These are phyloP conservation scores for Cossypha dichroa DNA, from an alignment of 2,797 vertebrate genomes.

Conservation along the genomic window DNA sequence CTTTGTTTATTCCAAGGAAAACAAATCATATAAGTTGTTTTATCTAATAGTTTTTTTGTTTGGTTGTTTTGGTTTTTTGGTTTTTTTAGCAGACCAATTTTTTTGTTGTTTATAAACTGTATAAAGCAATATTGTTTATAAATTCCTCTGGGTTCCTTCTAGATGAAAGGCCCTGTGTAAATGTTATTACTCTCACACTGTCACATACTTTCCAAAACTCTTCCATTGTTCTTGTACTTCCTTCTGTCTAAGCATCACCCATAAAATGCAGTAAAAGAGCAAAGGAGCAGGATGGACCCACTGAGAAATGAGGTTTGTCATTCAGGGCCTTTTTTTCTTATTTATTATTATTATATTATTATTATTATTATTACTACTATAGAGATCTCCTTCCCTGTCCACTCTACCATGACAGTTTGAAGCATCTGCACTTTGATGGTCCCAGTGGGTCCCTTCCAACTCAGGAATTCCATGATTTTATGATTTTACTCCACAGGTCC, in stretches of 20 bases:
- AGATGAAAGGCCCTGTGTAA: slow-evolving; percentile 61
- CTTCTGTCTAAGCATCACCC: slow-evolving; percentile 32
- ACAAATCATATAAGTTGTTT: slow-evolving; percentile 52
- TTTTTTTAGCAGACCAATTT: neutral
- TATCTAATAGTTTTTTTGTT: slow-evolving; percentile 38
- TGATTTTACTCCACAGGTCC: neutral
- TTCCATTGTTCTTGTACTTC: slow-evolving; percentile 66
- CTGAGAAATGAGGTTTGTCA: neutral
- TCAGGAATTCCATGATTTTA: neutral
- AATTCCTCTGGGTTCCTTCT: slow-evolving; percentile 53
- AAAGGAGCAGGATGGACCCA: neutral
- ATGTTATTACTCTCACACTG: slow-evolving; percentile 53
- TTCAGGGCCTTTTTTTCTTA: neutral
- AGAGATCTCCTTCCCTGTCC: neutral
- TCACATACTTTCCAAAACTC: slow-evolving; percentile 33
- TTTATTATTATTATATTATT: neutral
- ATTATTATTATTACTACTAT: neutral
- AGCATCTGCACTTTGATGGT: neutral
- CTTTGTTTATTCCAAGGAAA: slow-evolving; percentile 61
- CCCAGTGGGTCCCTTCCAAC: neutral
- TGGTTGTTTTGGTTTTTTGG: neutral
- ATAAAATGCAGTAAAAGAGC: neutral
- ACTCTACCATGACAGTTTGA: neutral
- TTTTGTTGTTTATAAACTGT: slow-evolving; percentile 66
- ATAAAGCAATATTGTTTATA: slow-evolving; percentile 65